Percentiles rank a stretch among this genome's conserved stretches.
Evolutionary conservation across 2,888 invertebrate species (phyloP).

Genomic region (Drosophila acutilabella): DNA sequence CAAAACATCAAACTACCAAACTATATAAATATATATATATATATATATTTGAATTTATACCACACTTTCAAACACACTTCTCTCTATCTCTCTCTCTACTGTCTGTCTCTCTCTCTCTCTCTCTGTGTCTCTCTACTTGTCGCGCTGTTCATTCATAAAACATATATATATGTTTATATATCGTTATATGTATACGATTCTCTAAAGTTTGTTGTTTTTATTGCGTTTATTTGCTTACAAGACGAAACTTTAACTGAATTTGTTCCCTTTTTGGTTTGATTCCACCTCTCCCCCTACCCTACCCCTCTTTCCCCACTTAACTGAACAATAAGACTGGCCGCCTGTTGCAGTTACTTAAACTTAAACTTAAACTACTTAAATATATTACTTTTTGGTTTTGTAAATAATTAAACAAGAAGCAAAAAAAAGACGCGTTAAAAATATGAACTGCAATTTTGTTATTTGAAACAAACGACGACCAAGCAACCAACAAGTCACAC

Average conservation of each 20-base stretch:
- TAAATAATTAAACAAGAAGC: slow-evolving; percentile 52
- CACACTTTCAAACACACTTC: slow-evolving; percentile 41
- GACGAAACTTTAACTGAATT: slow-evolving; percentile 1
- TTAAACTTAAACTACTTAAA: slow-evolving; percentile 8
- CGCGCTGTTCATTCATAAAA: slow-evolving; percentile 20
- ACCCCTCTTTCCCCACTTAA: background rate
- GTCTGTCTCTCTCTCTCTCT: slow-evolving; percentile 25
- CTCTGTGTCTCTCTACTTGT: slow-evolving; percentile 41
- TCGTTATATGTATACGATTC: slow-evolving; percentile 43
- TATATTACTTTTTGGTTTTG: slow-evolving; percentile 83
- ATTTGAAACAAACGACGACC: slow-evolving; percentile 61
- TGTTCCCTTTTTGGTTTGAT: background rate
- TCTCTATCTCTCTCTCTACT: slow-evolving; percentile 27
- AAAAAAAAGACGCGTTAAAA: slow-evolving; percentile 32
- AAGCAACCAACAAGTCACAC: slow-evolving; percentile 55
- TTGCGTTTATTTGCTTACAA: slow-evolving; percentile 69
- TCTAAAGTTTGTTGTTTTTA: slow-evolving; percentile 66
- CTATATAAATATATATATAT: slow-evolving; percentile 27
- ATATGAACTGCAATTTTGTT: slow-evolving; percentile 40
- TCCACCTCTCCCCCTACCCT: background rate
- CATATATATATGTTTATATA: slow-evolving; percentile 28
- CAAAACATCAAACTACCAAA: slow-evolving; percentile 17
- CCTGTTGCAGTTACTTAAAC: slow-evolving; percentile 45
- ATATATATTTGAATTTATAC: slow-evolving; percentile 50
- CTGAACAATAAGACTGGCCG: slow-evolving; percentile 41